Percentiles rank a stretch among this genome's conserved stretches.
Evolutionary conservation across 1,140 invertebrate species (phyloP).

Genomic region (Caenorhabditis briggsae): DNA sequence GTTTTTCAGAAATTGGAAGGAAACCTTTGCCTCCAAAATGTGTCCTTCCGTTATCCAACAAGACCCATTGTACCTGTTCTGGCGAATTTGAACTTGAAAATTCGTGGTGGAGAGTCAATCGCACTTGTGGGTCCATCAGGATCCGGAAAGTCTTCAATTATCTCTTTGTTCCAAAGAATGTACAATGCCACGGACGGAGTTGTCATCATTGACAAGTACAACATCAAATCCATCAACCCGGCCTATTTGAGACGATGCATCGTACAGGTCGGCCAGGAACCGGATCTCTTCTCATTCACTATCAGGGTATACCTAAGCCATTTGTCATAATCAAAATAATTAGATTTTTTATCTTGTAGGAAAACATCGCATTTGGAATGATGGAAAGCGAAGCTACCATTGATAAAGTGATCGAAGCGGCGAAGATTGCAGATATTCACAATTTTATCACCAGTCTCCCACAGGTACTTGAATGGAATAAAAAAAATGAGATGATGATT

Average conservation of each 20-base stretch:
- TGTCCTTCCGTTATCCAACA: constrained; percentile 78
- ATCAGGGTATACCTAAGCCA: constrained; percentile 55
- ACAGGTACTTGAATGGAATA: constrained; percentile 67
- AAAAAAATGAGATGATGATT: neutral
- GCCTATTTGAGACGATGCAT: constrained; percentile 70
- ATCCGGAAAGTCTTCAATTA: constrained; percentile 77
- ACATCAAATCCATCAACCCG: constrained; percentile 74
- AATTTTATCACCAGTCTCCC: constrained; percentile 78
- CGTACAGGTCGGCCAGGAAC: constrained; percentile 75
- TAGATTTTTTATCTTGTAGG: neutral
- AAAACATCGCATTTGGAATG: constrained; percentile 75
- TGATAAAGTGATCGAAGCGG: constrained; percentile 76
- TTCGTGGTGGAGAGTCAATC: constrained; percentile 76
- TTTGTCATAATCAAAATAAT: constrained; percentile 37
- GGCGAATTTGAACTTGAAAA: constrained; percentile 73
- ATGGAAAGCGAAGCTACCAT: constrained; percentile 73
- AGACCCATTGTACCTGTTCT: constrained; percentile 77
- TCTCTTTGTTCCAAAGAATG: constrained; percentile 79
- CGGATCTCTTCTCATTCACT: constrained; percentile 68
- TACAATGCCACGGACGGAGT: constrained; percentile 78
- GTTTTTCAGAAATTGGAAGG: constrained; percentile 71
- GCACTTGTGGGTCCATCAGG: constrained; percentile 79
- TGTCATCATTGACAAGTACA: constrained; percentile 75
- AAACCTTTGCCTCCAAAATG: constrained; percentile 72
- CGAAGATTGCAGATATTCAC: constrained; percentile 77